Percentiles rank a stretch among this genome's conserved stretches.
phyloP scores from a whole-genome alignment of 2,888 invertebrate genomes.

The Panorpa germanica region DNA sequence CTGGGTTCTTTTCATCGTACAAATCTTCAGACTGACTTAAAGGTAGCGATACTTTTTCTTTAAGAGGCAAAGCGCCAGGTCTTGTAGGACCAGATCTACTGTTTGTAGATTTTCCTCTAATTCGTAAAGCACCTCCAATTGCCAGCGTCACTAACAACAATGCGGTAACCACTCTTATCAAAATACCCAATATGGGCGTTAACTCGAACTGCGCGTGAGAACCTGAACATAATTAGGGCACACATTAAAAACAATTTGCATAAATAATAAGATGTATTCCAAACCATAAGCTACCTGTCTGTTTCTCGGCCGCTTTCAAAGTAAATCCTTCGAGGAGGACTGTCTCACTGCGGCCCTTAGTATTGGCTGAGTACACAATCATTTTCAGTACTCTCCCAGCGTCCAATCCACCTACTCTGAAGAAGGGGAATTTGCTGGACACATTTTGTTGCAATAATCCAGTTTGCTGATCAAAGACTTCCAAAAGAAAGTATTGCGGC shows the following conservation, averaged over 20 bases:
- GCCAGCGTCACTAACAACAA: conserved; percentile 24
- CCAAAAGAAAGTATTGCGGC: conserved; percentile 48
- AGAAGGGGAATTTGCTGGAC: conserved; percentile 48
- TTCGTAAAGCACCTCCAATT: conserved; percentile 22
- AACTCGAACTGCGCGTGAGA: conserved; percentile 30
- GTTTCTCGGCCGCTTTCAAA: conserved; percentile 55
- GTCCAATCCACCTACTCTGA: conserved; percentile 58
- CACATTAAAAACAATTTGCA: not conserved
- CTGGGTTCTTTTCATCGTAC: conserved; percentile 77
- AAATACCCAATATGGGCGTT: conserved; percentile 30
- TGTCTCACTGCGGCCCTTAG: conserved; percentile 61
- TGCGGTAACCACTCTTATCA: conserved; percentile 25
- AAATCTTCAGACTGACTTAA: conserved; percentile 46
- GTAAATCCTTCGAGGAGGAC: conserved; percentile 52
- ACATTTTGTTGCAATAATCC: conserved; percentile 41
- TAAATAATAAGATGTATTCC: not conserved
- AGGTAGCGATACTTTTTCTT: conserved; percentile 48
- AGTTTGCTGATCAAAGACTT: conserved; percentile 48
- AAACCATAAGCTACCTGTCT: conserved; percentile 58
- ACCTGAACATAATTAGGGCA: conserved; percentile 25
- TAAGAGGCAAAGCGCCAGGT: conserved; percentile 38
- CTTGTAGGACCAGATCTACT: no score
- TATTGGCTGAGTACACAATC: conserved; percentile 64
- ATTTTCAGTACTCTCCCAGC: conserved; percentile 62
- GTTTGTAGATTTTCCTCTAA: no score